Conservation (phyloP, 37 sponge, comb jelly and placozoan genomes). For the Petrosia ficiformis region DNA sequence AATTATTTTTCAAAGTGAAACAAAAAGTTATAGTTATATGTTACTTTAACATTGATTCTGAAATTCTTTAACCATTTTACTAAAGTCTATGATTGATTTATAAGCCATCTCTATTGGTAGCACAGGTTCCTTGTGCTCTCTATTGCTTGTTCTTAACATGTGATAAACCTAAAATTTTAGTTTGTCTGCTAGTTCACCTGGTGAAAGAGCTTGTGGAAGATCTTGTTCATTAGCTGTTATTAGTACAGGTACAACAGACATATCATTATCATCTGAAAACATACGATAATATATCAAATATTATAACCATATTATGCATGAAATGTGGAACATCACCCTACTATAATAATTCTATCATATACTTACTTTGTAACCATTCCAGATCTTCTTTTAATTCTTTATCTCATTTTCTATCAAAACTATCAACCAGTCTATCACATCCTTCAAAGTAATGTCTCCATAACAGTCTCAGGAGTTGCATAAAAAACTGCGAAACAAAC, state of each 20-base stretch:
- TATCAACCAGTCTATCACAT: slow-evolving; percentile 25
- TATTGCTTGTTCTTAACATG: slow-evolving; percentile 61
- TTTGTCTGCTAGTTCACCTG: slow-evolving; percentile 56
- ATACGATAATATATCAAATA: too few relatives aligned
- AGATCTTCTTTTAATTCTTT: slow-evolving; percentile 54
- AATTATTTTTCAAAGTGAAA: too few relatives aligned
- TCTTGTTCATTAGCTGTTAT: slow-evolving; percentile 91
- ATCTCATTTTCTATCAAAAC: slow-evolving; percentile 16
- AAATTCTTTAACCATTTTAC: slow-evolving; percentile 68
- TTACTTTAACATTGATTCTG: too few relatives aligned
- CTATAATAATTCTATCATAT: too few relatives aligned
- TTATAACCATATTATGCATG: too few relatives aligned
- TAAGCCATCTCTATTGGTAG: slow-evolving; percentile 75
- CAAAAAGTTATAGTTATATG: too few relatives aligned
- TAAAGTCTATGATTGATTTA: slow-evolving; percentile 69
- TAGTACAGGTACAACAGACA: slow-evolving; percentile 77
- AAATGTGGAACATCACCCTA: too few relatives aligned
- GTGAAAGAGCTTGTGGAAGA: slow-evolving; percentile 54
- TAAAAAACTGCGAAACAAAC: slow-evolving; percentile 60
- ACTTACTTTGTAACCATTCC: slow-evolving; percentile 30
- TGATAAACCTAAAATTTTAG: slow-evolving; percentile 61
- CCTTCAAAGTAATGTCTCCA: slow-evolving; percentile 54
- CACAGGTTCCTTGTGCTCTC: slow-evolving; percentile 83
- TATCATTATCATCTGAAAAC: slow-evolving; percentile 64
- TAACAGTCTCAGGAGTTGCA: slow-evolving; percentile 42